These are phyloP conservation scores for Neostethus bicornis DNA, from an alignment of 2,797 vertebrate genomes.

Conservation along the genomic window DNA sequence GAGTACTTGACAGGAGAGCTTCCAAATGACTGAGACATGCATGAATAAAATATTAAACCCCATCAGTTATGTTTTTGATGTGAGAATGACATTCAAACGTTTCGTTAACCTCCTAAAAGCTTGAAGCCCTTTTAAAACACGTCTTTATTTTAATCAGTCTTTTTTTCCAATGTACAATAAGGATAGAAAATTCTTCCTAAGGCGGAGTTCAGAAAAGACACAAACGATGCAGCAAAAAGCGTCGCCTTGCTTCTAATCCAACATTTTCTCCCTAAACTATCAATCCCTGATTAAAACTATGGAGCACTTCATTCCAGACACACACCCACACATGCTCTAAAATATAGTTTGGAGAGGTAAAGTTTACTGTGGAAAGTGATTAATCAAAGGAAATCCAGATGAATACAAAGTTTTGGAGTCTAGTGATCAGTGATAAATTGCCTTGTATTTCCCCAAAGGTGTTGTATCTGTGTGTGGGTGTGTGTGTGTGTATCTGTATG, in stretches of 20 bases:
- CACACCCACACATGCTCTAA: constrained; percentile 30
- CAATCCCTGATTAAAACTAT: constrained; percentile 60
- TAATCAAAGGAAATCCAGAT: constrained; percentile 74
- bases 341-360: constrained; percentile 55
- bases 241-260: constrained; percentile 51
- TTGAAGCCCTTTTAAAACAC: no score
- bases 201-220: constrained; percentile 1
- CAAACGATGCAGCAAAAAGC: constrained; percentile 36
- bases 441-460: constrained; percentile 71
- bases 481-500: constrained; percentile 32
- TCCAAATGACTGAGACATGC: no score
- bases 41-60: no score
- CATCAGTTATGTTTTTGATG: no score
- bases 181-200: constrained; percentile 10
- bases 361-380: constrained; percentile 72
- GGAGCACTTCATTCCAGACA: constrained; percentile 36
- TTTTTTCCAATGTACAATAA: no score
- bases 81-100: no score
- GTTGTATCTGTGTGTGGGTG: constrained; percentile 47
- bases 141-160: no score
- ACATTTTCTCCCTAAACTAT: constrained; percentile 62
- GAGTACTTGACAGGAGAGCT: no score
- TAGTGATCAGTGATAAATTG: constrained; percentile 78
- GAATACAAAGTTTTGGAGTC: constrained; percentile 72
- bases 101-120: no score